phyloP scores from a whole-genome alignment of 2,113 vertebrate species.

The Aptenodytes forsteri region DNA sequence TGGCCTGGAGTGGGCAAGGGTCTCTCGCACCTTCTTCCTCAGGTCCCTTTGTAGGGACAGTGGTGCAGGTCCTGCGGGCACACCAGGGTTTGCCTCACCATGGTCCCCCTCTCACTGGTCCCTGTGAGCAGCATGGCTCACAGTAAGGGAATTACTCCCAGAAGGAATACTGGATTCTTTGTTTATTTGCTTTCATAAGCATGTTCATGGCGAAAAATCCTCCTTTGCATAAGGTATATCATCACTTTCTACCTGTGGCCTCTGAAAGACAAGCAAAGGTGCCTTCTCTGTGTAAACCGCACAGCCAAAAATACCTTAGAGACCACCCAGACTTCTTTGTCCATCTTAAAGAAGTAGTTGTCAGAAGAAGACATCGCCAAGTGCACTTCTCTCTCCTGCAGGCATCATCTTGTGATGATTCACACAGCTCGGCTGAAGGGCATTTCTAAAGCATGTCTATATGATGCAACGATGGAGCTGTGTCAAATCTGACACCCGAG shows the following conservation, averaged over 20 bases:
- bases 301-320: neutral
- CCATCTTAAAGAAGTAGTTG: neutral
- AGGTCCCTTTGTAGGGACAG: fast-evolving
- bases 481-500: neutral
- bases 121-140: neutral
- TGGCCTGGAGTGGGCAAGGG: too few species aligned
- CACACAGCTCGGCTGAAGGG: neutral
- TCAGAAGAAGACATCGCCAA: neutral
- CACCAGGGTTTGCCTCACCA: fast-evolving
- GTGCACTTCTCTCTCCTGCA: neutral
- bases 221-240: neutral
- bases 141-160: neutral
- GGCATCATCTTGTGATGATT: neutral
- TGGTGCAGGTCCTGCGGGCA: neutral
- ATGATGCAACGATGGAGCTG: neutral
- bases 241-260: neutral
- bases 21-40: neutral
- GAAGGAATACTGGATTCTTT: neutral
- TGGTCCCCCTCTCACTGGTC: neutral
- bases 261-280: neutral
- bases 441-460: neutral
- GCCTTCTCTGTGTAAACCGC: neutral
- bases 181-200: neutral
- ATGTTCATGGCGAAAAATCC: neutral
- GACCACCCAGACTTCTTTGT: neutral